Base-by-base conservation (phyloP, 2,797 vertebrate genomes). In the Pseudochromis fuscus region DNA sequence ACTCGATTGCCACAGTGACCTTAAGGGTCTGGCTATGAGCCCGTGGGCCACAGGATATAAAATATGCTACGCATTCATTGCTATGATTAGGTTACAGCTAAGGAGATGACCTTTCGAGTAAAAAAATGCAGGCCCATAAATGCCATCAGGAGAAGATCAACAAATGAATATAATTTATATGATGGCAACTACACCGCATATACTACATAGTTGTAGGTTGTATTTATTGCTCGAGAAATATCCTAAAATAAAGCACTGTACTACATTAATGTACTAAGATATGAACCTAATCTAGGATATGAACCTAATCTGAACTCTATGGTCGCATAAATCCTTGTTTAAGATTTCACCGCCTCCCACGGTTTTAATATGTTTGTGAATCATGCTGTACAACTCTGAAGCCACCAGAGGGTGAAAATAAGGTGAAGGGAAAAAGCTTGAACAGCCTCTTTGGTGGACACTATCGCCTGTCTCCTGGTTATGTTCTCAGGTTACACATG, bases 401-500 rank as follows among this genome's bases (percentile, higher is more conserved):
- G 33, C 37, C 48, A 51, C 28, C 1, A 9, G 12, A 45, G 51
- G n/a, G 18, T 51, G 12, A 66, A 67, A 42, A 49, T 30, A 56
- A 46, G 6, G 31, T 55, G 25, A 67, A 40, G 5, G 10, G 4
- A 66, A 72, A 62, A 58, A 23, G 3, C 23, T n/a, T n/a, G n/a
- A n/a, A n/a, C 72, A 72, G 84, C 58, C 65, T 42, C 64, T 59
- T 74, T 81, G 56, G 48, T 81, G 56, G 48, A 21, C 33, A 15
- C 40, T 42, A n/a, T n/a, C n/a, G 67, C 59, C 44, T 24, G 19
- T 76, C 79, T 74, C 42, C 84, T 51, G 69, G 67, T 78, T 65
- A 67, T 72, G 45, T 11, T 87, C 87, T 92, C 68, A 40, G 31
- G 80, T 94, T 90, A 78, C 91, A 48, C 66, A 71, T 28, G 75